phyloP scores from a whole-genome alignment of 2,113 vertebrate genomes.

The Corythornis cristatus region DNA sequence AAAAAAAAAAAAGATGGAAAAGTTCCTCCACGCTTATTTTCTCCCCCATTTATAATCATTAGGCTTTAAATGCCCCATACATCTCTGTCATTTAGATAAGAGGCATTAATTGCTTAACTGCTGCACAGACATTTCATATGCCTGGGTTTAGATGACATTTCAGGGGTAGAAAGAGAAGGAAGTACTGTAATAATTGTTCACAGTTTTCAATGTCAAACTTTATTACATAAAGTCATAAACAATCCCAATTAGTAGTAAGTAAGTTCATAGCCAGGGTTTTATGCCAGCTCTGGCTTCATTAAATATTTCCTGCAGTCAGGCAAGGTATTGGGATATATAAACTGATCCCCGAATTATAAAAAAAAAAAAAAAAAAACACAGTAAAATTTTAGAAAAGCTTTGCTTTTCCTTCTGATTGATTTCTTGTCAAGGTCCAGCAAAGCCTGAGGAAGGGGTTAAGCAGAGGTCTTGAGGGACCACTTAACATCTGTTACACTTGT shows the following conservation, averaged over 20 bases:
- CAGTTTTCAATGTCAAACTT: constrained; percentile 66
- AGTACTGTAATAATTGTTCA: constrained; percentile 59
- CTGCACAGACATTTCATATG: constrained; percentile 68
- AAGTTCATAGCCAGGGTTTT: constrained; percentile 19
- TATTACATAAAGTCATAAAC: constrained; percentile 67
- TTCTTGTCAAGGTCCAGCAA: constrained; percentile 71
- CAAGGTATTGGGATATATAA: constrained; percentile 20
- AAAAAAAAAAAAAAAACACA: constrained; percentile 9
- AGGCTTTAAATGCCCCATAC: constrained; percentile 72
- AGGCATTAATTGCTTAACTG: constrained; percentile 67
- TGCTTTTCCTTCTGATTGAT: constrained; percentile 59
- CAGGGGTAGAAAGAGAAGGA: constrained; percentile 43
- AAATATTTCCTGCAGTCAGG: constrained; percentile 26
- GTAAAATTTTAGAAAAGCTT: constrained; percentile 43
- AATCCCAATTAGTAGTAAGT: constrained; percentile 65
- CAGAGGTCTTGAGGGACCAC: constrained; percentile 78
- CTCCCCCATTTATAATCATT: constrained; percentile 74
- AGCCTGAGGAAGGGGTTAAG: constrained; percentile 77
- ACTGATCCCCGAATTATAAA: constrained; percentile 57
- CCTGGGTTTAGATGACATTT: constrained; percentile 73
- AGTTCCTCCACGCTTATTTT: constrained; percentile 74
- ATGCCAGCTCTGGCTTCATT: constrained; percentile 45
- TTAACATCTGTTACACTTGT: constrained; percentile 83
- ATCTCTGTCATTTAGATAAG: constrained; percentile 76
- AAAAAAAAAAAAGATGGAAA: constrained; percentile 62